Evolutionary conservation across 2,797 vertebrate species (phyloP).

Genomic region (Dicrostonyx torquatus): DNA sequence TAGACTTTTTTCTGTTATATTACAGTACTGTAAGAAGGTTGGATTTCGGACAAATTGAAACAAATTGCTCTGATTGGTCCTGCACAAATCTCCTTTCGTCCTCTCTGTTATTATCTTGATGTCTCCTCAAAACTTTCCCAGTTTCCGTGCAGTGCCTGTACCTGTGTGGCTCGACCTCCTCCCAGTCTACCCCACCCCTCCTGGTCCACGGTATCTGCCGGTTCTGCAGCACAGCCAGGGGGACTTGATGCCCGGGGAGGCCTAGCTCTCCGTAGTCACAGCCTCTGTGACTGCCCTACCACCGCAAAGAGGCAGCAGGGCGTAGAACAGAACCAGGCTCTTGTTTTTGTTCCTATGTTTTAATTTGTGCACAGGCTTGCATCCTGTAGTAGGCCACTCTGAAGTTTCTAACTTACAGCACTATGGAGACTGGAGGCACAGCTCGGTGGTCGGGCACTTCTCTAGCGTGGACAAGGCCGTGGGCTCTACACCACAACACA

Average conservation of each 20-base stretch:
- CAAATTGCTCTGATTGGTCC: not conserved
- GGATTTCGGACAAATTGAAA: not conserved
- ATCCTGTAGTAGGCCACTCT: not conserved
- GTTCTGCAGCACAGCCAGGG: not conserved
- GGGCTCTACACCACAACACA: not conserved
- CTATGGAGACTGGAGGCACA: not conserved
- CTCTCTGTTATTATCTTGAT: not conserved
- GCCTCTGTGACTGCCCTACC: not conserved
- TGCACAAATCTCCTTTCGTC: not conserved
- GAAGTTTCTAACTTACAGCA: not conserved
- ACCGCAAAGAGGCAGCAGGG: not conserved
- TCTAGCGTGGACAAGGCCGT: not conserved
- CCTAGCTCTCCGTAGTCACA: too few species aligned
- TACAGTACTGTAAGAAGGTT: not conserved
- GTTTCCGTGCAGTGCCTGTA: not conserved
- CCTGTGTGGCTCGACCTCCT: not conserved
- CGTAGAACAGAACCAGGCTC: not conserved
- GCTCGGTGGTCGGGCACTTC: not conserved
- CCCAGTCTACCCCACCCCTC: accelerated
- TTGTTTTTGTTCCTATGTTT: not conserved
- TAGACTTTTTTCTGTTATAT: not conserved
- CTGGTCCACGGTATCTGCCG: not conserved
- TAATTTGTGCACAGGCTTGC: not conserved
- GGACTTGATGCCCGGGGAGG: too few species aligned
- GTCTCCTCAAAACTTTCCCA: not conserved